Percentiles rank a stretch among this genome's conserved stretches.
Conservation (phyloP, 2,888 invertebrate genomes). For the Uropetala carovei region DNA sequence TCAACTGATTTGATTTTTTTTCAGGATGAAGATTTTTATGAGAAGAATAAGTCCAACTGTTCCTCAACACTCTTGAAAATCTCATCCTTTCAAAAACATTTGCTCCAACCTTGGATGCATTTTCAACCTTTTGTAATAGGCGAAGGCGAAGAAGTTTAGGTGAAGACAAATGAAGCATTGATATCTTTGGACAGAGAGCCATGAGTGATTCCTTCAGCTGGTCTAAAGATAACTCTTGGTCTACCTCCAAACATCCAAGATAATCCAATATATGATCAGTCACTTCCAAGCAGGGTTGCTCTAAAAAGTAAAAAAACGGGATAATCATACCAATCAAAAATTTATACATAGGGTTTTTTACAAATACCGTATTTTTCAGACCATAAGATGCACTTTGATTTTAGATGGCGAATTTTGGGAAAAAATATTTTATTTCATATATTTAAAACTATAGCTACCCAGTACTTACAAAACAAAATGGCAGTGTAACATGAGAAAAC, state of each 20-base stretch:
- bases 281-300: neutral
- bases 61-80: slow-evolving; percentile 43
- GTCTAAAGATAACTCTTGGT: neutral
- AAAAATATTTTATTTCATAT: no score
- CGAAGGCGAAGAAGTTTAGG: slow-evolving; percentile 22
- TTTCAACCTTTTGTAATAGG: slow-evolving; percentile 23
- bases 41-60: neutral
- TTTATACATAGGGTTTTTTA: no score
- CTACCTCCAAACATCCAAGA: slow-evolving; percentile 51
- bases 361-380: no score
- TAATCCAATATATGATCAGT: neutral
- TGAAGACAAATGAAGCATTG: slow-evolving; percentile 1
- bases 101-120: neutral
- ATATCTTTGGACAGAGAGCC: neutral
- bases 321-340: neutral
- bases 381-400: no score
- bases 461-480: no score
- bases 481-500: no score
- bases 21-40: neutral
- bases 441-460: no score
- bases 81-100: neutral
- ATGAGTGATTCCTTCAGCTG: slow-evolving; percentile 23
- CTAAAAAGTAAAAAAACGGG: neutral
- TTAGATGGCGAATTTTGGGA: no score
- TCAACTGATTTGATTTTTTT: neutral